Conservation (phyloP, 2,113 vertebrate genomes). For the Sapayoa aenigma region DNA sequence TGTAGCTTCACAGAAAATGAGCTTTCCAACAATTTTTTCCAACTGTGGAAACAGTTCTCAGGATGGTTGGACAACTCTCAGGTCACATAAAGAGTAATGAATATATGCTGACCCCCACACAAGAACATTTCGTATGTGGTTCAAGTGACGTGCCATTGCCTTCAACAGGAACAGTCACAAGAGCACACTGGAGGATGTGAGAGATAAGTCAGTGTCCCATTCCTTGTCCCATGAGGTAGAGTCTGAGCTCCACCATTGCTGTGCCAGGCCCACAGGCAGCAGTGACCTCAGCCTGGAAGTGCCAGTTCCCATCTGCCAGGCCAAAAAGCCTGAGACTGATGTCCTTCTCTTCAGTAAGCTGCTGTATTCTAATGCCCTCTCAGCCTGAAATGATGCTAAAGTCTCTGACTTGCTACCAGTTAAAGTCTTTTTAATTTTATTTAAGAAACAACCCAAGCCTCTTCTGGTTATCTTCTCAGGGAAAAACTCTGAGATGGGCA, state of each 20-base stretch:
- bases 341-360: neutral
- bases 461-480: neutral
- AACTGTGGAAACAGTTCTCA: neutral
- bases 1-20: neutral
- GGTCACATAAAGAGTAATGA: neutral
- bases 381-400: neutral
- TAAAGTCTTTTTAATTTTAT: neutral
- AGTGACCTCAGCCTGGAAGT: neutral
- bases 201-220: neutral
- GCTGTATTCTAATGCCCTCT: neutral
- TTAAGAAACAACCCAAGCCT: neutral
- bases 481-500: neutral
- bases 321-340: neutral
- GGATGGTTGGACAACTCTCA: neutral
- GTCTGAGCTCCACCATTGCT: neutral
- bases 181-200: neutral
- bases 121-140: neutral
- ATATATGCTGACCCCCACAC: accelerated
- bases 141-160: accelerated
- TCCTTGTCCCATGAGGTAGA: neutral
- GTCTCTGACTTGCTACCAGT: neutral
- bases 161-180: accelerated
- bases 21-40: neutral
- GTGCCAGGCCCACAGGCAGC: neutral
- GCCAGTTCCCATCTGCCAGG: neutral